Conservation (phyloP, 2,888 invertebrate genomes). For the Conomelus anceps region DNA sequence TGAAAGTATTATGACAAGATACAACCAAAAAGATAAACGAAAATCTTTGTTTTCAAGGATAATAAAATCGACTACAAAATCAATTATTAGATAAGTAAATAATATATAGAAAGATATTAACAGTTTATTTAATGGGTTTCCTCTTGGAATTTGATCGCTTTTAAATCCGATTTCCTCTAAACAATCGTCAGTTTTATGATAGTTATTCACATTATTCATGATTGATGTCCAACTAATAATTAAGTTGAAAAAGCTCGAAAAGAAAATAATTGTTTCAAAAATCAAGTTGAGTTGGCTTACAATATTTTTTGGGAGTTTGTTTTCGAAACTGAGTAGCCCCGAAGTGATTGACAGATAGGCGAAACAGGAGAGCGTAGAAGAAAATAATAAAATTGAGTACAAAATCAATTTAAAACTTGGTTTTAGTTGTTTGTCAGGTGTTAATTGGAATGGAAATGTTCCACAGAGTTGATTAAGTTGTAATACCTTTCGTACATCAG, state of each 20-base stretch:
- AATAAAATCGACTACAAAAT: not conserved
- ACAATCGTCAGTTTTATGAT: not conserved
- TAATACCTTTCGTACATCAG: no score
- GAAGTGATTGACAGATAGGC: not conserved
- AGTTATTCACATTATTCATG: not conserved
- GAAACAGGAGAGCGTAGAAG: not conserved
- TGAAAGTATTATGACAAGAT: not conserved
- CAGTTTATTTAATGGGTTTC: not conserved
- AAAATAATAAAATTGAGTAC: not conserved
- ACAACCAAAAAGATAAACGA: not conserved
- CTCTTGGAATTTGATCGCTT: not conserved
- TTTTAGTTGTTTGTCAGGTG: not conserved
- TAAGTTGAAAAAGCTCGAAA: not conserved
- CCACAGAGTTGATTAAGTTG: no score
- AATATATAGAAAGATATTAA: not conserved
- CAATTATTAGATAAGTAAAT: not conserved
- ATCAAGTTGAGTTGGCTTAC: not conserved
- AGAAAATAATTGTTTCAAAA: not conserved
- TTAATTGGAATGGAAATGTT: no score
- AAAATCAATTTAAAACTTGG: not conserved
- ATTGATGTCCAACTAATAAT: not conserved
- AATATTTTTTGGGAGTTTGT: not conserved
- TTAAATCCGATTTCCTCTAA: not conserved
- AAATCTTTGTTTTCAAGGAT: not conserved
- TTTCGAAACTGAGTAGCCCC: not conserved